Evolutionary conservation across 2,888 invertebrate genomes (phyloP).

Genomic region (Drosophila heteroneura): DNA sequence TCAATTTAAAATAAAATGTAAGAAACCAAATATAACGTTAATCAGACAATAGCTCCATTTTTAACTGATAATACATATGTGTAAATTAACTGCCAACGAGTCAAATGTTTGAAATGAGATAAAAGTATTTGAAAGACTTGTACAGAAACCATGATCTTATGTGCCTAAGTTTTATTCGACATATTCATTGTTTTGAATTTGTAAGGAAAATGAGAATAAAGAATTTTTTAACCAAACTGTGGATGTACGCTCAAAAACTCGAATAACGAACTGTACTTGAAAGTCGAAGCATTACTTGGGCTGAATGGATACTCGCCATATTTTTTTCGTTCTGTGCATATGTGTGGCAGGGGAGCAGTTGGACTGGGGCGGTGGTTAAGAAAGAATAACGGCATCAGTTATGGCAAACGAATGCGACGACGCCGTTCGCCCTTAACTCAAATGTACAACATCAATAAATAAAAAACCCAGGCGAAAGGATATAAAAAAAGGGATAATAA

Average conservation of each 20-base stretch:
- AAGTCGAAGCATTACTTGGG: background rate
- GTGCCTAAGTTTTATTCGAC: background rate
- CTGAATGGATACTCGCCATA: background rate
- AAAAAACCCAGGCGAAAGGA: slow-evolving; percentile 75
- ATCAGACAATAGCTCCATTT: background rate
- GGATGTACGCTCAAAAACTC: background rate
- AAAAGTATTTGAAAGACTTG: background rate
- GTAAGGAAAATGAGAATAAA: background rate
- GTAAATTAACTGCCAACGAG: background rate
- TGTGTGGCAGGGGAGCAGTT: slow-evolving; percentile 3
- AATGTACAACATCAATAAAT: slow-evolving; percentile 81
- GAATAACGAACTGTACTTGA: background rate
- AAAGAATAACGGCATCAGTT: slow-evolving; percentile 77
- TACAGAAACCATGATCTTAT: background rate
- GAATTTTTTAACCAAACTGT: background rate
- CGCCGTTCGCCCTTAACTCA: slow-evolving; percentile 75
- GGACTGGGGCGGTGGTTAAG: slow-evolving; percentile 7
- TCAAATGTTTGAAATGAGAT: background rate
- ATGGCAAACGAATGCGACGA: slow-evolving; percentile 80
- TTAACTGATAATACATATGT: background rate
- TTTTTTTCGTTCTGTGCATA: background rate
- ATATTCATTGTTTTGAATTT: background rate
- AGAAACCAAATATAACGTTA: background rate
- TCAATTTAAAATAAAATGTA: background rate
- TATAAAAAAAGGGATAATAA: slow-evolving; percentile 79